Base-by-base conservation (phyloP, 2,797 vertebrate species). In the Cynodonichthys magdalenae region DNA sequence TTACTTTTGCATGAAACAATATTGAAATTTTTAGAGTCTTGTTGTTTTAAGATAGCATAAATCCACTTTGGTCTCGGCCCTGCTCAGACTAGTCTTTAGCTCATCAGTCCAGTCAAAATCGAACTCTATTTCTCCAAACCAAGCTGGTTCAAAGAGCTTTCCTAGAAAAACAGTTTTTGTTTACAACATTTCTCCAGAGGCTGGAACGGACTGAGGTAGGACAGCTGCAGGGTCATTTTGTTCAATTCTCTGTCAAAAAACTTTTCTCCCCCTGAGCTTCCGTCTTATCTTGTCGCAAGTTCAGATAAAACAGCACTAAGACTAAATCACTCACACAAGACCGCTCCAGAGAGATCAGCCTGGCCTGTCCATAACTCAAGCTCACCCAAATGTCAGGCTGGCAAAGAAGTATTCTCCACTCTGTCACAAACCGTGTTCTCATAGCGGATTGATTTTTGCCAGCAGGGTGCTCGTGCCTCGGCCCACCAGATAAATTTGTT, bases 211-310 rank as follows among this genome's bases (percentile, higher is more conserved):
- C 56, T 50, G 51, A 56, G 63, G 41, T 55, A 54, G 53, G 56
- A 53, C 57, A 53, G 19, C 41, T 50, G 63, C 47, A 77, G 64
- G 65, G 74, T 71, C 42, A 63, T 60, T 74, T 58, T 36, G 8
- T 39, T 53, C 39, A 18, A 36, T 49, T 46, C 15, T 59, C 57
- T 62, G 11, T 63, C 54, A 45, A 34, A 45, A 42, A 52, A 50
- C 41, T 55, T 39, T 56, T 28, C 55, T 28, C 50, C 19, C n/a
- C 20, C 54, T 75, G 66, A 48, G 63, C 61, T n/a, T 46, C 1
- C 11, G 4, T 52, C 19, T 28, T 31, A 18, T 77, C 66, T 78
- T 75, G 79, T 79, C 61, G 1, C 67, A 59, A 29, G 29, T 45
- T 17, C 39, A 53, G 68, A 75, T 66, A 73, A 70, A 69, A 62